A percentile compares a stretch with the other conserved stretches of the same genome.
Evolutionary conservation across 2,797 vertebrate species (phyloP).

Genomic region (Hemibagrus guttatus): DNA sequence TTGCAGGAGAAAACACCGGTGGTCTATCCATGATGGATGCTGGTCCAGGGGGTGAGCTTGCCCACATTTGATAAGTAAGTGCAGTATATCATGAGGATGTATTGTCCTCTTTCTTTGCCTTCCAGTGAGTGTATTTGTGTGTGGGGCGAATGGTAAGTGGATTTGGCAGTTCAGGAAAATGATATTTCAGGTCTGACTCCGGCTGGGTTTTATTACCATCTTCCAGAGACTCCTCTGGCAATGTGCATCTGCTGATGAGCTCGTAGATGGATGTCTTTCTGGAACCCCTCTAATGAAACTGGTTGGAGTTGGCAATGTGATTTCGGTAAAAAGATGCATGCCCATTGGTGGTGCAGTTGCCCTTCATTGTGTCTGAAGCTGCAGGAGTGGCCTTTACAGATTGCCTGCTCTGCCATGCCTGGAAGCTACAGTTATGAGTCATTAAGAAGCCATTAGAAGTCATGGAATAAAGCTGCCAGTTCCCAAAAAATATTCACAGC

Average conservation of each 20-base stretch:
- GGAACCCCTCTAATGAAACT: constrained; percentile 17
- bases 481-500: background rate
- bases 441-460: constrained; percentile 76
- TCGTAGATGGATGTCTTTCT: constrained; percentile 42
- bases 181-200: constrained; percentile 41
- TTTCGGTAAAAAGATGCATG: constrained; percentile 33
- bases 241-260: constrained; percentile 53
- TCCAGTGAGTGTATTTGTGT: background rate
- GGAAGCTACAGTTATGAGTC: constrained; percentile 65
- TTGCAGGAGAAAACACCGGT: constrained; percentile 1
- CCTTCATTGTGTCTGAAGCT: constrained; percentile 5
- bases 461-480: constrained; percentile 16
- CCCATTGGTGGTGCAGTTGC: constrained; percentile 28
- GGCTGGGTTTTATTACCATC: constrained; percentile 43
- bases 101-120: constrained; percentile 22
- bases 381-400: constrained; percentile 61
- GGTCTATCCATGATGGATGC: constrained; percentile 45
- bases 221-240: constrained; percentile 31
- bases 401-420: constrained; percentile 64
- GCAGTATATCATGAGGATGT: constrained; percentile 41
- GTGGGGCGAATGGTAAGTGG: constrained; percentile 6
- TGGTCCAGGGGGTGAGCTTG: constrained; percentile 27
- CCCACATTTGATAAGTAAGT: constrained; percentile 38
- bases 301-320: constrained; percentile 10
- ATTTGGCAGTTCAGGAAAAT: constrained; percentile 39